A percentile compares a stretch with the other conserved stretches of the same genome.
Evolutionary conservation across 2,888 invertebrate genomes (phyloP).

Genomic region (Sesia apiformis): DNA sequence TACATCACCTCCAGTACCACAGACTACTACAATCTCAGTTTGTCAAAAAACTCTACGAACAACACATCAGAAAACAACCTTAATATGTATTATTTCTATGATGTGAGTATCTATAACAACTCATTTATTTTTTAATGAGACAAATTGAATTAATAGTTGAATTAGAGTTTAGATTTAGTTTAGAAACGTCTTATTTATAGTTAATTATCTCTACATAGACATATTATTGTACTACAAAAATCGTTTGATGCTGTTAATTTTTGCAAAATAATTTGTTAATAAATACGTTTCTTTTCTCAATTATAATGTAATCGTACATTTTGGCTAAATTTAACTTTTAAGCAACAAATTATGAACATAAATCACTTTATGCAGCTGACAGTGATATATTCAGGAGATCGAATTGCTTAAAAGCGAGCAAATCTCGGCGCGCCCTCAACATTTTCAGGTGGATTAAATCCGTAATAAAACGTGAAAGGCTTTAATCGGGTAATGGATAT

Average conservation of each 20-base stretch:
- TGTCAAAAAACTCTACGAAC: slow-evolving; percentile 23
- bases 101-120: slow-evolving; percentile 30
- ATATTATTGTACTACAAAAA: too few relatives aligned
- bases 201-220: too few relatives aligned
- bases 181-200: too few relatives aligned
- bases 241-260: too few relatives aligned
- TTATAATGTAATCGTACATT: too few relatives aligned
- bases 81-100: slow-evolving; percentile 52
- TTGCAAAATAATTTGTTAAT: too few relatives aligned
- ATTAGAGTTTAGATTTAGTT: too few relatives aligned
- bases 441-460: slow-evolving; percentile 32
- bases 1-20: slow-evolving; percentile 25
- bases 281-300: too few relatives aligned
- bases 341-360: not conserved
- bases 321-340: too few relatives aligned
- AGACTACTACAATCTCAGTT: slow-evolving; percentile 16
- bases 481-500: slow-evolving; percentile 53
- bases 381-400: not conserved
- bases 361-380: not conserved
- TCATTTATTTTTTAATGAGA: too few relatives aligned
- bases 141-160: too few relatives aligned
- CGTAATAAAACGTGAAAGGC: slow-evolving; percentile 44
- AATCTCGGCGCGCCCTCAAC: slow-evolving; percentile 27
- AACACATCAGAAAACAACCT: slow-evolving; percentile 26
- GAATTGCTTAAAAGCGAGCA: slow-evolving; percentile 7